phyloP scores from a whole-genome alignment of 2,113 vertebrate species.

The Trachemys scripta region DNA sequence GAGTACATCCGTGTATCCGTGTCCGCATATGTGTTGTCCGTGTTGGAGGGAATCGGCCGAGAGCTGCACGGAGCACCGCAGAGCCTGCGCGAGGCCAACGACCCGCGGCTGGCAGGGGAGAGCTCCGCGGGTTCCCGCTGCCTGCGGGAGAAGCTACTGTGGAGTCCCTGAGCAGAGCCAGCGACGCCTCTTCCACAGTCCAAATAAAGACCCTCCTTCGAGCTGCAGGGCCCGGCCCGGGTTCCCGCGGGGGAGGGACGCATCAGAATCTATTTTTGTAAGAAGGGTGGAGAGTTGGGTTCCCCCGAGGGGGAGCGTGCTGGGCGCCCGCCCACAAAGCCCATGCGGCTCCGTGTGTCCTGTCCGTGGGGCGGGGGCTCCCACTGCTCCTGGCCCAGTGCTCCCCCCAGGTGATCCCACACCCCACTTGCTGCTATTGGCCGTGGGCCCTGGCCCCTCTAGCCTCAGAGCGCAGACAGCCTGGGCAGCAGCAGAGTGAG shows the following conservation, averaged over 20 bases:
- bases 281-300: background rate
- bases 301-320: background rate
- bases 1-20: constrained; percentile 74
- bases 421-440: background rate
- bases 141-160: background rate
- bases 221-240: background rate
- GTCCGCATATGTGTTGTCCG: constrained; percentile 69
- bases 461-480: constrained; percentile 35
- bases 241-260: background rate
- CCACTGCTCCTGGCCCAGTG: background rate
- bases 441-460: background rate
- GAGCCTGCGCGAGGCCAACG: background rate
- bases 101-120: background rate
- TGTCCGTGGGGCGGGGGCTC: too few relatives aligned
- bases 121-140: background rate
- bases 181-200: background rate
- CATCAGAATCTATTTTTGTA: background rate
- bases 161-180: background rate
- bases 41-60: constrained; percentile 39
- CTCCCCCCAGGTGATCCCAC: background rate
- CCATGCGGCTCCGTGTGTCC: too few relatives aligned
- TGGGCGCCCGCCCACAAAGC: too few relatives aligned
- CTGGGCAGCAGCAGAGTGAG: constrained; percentile 54
- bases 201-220: background rate
- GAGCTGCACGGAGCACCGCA: background rate